Evolutionary conservation across 2,797 vertebrate species (phyloP), one percentile per base, ranked within the genome.

Genomic region (Atherinosoma microstoma): DNA sequence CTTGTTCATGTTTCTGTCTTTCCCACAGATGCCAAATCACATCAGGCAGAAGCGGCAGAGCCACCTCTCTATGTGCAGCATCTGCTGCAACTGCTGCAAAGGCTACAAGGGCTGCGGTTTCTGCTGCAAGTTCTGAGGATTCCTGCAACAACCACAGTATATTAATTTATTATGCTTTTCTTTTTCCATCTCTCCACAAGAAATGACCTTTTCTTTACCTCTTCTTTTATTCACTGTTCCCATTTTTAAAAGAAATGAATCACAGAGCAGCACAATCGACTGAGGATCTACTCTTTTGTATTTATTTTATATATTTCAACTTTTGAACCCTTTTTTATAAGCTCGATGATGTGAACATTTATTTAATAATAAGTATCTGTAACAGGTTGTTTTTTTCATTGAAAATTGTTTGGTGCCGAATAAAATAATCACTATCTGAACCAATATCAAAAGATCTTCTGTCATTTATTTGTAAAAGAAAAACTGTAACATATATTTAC

Each of bases 1-100:
- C 70, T 75, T 8, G 54, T 62, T 85, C 64, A 61, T 8, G 47
- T 67, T 34, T 81, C 53, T 78, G 61, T 75, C 18, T 80, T 57
- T 60, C 24, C 9, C 42, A 29, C 79, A 95, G 94, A 86, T 68
- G 85, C 82, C 83, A 6, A 63, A 58, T 10, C 86, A 78, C 59
- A 79, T 73, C 82, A 91, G 93, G 62, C 71, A 80, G 20, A 95
- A 94, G 79, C 94, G 91, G 0, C 86, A 94, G 45, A 94, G 94
- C 75, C 87, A 95, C 75, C 57, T 97, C 24, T 91, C 95, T 42
- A 0, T 96, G 86, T 97, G 96, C 80, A 20, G 53, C 4, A 94
- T 61, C 60, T 97, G 96, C 90, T 95, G 95, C 30, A 84, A 86
- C 0, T 97, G 96, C 92, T 97, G 96, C 61, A 75, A 0, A 32